These are phyloP conservation scores for Ptilodon capucinus DNA, from an alignment of 2,888 invertebrate genomes.

Conservation along the genomic window DNA sequence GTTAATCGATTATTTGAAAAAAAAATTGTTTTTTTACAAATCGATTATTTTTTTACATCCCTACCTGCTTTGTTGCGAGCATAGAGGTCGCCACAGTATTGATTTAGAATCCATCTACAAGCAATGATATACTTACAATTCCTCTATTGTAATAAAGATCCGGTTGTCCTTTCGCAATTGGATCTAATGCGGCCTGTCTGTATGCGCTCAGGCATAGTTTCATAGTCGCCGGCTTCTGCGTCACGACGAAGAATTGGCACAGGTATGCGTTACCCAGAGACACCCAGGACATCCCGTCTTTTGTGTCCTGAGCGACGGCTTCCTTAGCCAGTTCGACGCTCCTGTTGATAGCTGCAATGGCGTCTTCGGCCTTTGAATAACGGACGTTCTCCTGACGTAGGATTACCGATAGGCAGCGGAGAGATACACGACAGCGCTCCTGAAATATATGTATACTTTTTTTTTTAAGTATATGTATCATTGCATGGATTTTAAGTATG, in stretches of 20 bases:
- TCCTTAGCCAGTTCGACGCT: constrained; percentile 91
- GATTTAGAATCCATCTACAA: no score
- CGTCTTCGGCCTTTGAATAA: constrained; percentile 69
- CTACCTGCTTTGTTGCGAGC: no score
- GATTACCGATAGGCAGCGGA: constrained; percentile 92
- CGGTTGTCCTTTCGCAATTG: constrained; percentile 87
- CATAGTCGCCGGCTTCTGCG: constrained; percentile 87
- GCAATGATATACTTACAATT: constrained; percentile 83
- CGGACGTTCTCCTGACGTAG: constrained; percentile 85
- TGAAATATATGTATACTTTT: constrained; percentile 4
- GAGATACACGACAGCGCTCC: constrained; percentile 78
- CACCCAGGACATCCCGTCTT: constrained; percentile 92
- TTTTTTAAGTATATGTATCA: no score
- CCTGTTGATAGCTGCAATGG: constrained; percentile 84
- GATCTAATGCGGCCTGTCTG: constrained; percentile 88
- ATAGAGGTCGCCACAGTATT: no score
- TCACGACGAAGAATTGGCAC: constrained; percentile 88
- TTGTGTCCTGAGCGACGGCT: constrained; percentile 89
- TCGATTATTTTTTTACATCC: no score
- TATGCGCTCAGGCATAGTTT: constrained; percentile 91
- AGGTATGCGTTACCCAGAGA: constrained; percentile 93
- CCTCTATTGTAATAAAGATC: constrained; percentile 93
- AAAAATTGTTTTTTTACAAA: no score
- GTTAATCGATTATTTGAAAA: no score
- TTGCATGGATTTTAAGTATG: no score